Evolutionary conservation across 2,888 invertebrate genomes (phyloP), one percentile per base, ranked within the genome.

Genomic region (Hypercompe scribonia): DNA sequence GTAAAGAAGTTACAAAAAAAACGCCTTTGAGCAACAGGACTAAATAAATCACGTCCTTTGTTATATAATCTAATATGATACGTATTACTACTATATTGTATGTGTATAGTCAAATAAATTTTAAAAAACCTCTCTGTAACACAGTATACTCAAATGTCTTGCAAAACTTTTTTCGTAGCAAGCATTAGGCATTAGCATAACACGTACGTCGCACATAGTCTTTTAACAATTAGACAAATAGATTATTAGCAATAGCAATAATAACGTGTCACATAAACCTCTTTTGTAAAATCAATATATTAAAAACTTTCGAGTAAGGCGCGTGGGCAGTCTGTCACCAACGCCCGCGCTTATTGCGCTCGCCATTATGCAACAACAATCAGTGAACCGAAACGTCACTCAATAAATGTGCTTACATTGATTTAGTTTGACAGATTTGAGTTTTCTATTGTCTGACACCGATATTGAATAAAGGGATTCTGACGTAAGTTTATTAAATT

Each of bases 351-450:
- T 42, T 13, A 70, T 75, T 70, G 78, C 74, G 75, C 76, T 78
- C 74, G 64, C 34, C 39, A 68, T 84, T 84, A 80, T 74, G 84
- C 65, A 71, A 66, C 82, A 82, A 81, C 65, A 69, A 33, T 77
- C 75, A 76, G 68, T 79, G 80, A 86, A 78, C 83, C 78, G 70
- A 71, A 76, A 71, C 79, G 67, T 78, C 83, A 78, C 73, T 80
- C 81, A 81, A 82, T 85, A 82, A n/a, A 81, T 75, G 75, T 68
- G 64, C 72, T 69, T 64, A 73, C 72, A 75, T 77, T 77, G 76
- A 81, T 80, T 84, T 80, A 78, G 68, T 79, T 28, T 70, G 67
- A 78, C 71, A 70, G 75, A 73, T 75, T 81, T 69, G 72, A 69
- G 73, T 80, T 76, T 75, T 73, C 77, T 74, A 80, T 78, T 78